Base-by-base conservation (phyloP, 1,140 invertebrate species). In the Brachionus calyciflorus region DNA sequence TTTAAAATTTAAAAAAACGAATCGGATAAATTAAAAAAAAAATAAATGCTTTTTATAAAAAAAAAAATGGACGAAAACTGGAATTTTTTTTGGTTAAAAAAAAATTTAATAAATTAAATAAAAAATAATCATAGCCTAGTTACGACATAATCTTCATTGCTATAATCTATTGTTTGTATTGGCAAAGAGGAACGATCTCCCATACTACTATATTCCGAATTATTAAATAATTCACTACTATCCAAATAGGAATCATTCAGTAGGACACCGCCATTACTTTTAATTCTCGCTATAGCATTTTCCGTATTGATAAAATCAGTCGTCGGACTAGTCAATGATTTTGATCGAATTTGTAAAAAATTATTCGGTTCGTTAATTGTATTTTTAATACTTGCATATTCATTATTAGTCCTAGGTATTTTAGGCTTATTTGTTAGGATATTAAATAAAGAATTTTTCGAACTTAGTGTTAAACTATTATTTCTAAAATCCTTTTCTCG, bases 391-490 rank as follows among this genome's bases (percentile, higher is more conserved):
- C 19, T 65, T 19, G 40, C 60, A 65, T 46, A 46, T 46, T 46
- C 44, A 37, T 65, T 65, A 21, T 2, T 24, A 4, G 19, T 41
- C 14, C 26, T 65, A 41, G 60, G 12, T 26, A 65, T n/a, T 44
- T 46, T 65, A 24, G 60, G 60, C 37, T 65, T 65, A 37, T 65
- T 65, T 21, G 60, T 21, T 37, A 65, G 30, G 24, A 65, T 44
- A 44, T 44, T 65, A 6, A 65, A 65, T 6, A 65, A 10, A 28
- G 60, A 17, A 65, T 65, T 65, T 28, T 65, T 65, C 44, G 55
- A 60, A 30, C 55, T 60, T 9, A 41, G 41, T 3, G 40, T 65
- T 44, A 44, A 44, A 65, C 37, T 44, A 24, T 65, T 65, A 10
- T 41, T 44, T 19, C 37, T n/a, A 24, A 12, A 10, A 24, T 63